Evolutionary conservation across 2,113 vertebrate species (phyloP).

Genomic region (Catharus bicknelli): DNA sequence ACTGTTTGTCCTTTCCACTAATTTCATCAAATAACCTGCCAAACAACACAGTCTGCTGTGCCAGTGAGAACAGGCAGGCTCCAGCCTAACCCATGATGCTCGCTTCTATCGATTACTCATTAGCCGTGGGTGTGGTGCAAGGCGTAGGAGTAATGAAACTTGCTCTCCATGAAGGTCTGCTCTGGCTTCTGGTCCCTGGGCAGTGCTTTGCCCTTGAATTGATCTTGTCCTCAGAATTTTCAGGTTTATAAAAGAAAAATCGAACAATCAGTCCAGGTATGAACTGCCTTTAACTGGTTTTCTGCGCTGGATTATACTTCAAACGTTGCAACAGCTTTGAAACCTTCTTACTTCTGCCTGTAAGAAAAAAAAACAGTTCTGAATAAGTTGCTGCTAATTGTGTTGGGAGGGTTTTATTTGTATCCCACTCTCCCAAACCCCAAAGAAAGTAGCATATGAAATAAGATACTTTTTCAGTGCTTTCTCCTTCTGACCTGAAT

Average conservation of each 20-base stretch:
- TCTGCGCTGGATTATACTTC: not conserved
- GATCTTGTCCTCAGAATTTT: not conserved
- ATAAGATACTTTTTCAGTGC: not conserved
- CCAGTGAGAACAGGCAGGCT: not conserved
- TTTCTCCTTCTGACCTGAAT: not conserved
- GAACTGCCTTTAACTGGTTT: not conserved
- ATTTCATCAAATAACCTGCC: not conserved
- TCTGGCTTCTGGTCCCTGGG: not conserved
- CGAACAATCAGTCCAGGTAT: not conserved
- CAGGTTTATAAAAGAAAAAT: not conserved
- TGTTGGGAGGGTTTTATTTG: not conserved
- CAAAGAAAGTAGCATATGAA: not conserved
- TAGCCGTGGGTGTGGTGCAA: not conserved
- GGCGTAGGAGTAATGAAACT: not conserved
- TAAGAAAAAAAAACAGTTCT: not conserved
- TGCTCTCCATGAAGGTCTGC: not conserved
- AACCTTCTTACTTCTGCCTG: not conserved
- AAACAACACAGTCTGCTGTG: not conserved
- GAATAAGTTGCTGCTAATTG: not conserved
- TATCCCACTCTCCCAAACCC: not conserved
- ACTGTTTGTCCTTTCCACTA: not conserved
- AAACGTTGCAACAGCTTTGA: not conserved
- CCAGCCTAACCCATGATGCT: not conserved
- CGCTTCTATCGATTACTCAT: not conserved
- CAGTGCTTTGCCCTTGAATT: not conserved